A percentile compares a stretch with the other conserved stretches of the same genome.
phyloP scores from a whole-genome alignment of 2,797 vertebrate genomes.

The Rhodeus uyekii region DNA sequence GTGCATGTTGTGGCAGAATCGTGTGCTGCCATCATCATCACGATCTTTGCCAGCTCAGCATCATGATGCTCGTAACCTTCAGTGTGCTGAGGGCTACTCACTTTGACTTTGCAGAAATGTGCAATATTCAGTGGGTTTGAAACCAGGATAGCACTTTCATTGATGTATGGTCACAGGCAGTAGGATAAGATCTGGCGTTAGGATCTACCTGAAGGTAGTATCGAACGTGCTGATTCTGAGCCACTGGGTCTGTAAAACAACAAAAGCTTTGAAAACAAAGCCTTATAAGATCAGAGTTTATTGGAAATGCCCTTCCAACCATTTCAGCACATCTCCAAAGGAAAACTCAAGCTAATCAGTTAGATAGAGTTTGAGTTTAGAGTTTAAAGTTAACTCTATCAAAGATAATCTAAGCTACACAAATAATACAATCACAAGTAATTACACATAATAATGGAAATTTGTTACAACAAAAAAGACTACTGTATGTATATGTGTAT shows the following conservation, averaged over 20 bases:
- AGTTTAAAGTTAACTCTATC: constrained; percentile 21
- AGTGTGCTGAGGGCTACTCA: constrained; percentile 58
- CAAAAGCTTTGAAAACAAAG: constrained; percentile 32
- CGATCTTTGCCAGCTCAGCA: constrained; percentile 46
- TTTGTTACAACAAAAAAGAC: constrained; percentile 1
- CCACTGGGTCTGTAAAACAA: constrained; percentile 10
- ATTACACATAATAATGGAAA: constrained; percentile 1
- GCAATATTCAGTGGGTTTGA: constrained; percentile 61
- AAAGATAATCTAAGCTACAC: neutral
- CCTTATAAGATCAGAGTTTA: constrained; percentile 17
- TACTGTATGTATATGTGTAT: too few species aligned
- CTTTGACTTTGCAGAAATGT: constrained; percentile 71
- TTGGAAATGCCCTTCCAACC: constrained; percentile 7
- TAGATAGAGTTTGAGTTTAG: neutral
- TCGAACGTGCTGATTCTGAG: constrained; percentile 59
- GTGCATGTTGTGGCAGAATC: constrained; percentile 9
- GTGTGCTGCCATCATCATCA: constrained; percentile 13
- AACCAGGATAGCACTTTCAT: constrained; percentile 59
- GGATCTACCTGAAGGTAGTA: constrained; percentile 62
- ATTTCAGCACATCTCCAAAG: constrained; percentile 12
- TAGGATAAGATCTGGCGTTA: constrained; percentile 62
- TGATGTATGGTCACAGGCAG: constrained; percentile 69
- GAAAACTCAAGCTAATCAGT: constrained; percentile 11
- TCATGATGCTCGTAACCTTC: constrained; percentile 58
- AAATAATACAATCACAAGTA: constrained; percentile 19